phyloP scores from a whole-genome alignment of 2,888 invertebrate species.

The Chironomus riparius region DNA sequence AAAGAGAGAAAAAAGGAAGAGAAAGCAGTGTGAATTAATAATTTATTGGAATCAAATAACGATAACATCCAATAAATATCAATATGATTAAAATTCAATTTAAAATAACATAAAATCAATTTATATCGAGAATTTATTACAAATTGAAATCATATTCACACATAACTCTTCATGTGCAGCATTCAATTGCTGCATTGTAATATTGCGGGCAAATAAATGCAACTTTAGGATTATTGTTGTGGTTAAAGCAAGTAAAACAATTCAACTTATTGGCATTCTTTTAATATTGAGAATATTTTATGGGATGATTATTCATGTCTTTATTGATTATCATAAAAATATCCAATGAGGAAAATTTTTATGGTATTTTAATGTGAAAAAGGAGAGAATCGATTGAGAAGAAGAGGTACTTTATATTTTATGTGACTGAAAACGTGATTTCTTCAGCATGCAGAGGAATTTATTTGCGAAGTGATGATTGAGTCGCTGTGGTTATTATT shows the following conservation, averaged over 20 bases:
- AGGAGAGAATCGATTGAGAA: not conserved
- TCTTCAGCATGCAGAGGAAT: too few relatives aligned
- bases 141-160: conserved; percentile 1
- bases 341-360: not conserved
- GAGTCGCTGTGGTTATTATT: too few relatives aligned
- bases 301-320: not conserved
- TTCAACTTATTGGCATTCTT: not conserved
- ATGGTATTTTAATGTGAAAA: not conserved
- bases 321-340: not conserved
- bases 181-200: too few relatives aligned
- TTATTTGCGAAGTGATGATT: too few relatives aligned
- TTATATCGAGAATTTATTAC: not conserved
- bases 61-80: not conserved
- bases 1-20: not conserved
- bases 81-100: conserved; percentile 8
- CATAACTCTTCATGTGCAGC: not conserved
- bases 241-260: not conserved
- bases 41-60: not conserved
- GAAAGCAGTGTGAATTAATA: not conserved
- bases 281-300: not conserved
- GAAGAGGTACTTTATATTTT: not conserved
- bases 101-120: not conserved
- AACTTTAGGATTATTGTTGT: not conserved
- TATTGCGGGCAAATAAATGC: not conserved
- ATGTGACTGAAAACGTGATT: not conserved